Base-by-base conservation (phyloP, 2,113 vertebrate species). In the Alligator mississippiensis region DNA sequence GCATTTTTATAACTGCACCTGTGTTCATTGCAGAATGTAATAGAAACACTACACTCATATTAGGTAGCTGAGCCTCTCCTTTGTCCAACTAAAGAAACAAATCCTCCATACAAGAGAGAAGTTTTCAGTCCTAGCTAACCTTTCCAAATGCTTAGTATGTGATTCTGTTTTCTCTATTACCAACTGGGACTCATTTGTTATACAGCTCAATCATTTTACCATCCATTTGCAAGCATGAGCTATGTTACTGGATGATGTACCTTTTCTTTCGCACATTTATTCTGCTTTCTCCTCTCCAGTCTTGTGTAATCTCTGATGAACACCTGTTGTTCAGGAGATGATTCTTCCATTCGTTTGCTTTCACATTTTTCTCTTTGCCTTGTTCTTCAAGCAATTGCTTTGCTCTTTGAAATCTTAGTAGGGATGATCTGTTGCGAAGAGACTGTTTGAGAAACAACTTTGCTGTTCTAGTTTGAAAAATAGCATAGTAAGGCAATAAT, bases 41-140 rank as follows among this genome's bases (percentile, higher is more conserved):
- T 79, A 60, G 80, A 82, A 62, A 4, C 25, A 59, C 12, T 82
- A 22, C 2, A 3, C 34, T 16, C 82, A 63, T 86, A 90, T 94
- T 82, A 82, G 88, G 22, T n/a, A 77, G 19, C 5, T 84, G 21
- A 85, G 16, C 19, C 22, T n/a, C 80, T 60, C 19, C 15, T 60
- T 60, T 76, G 74, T 76, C 47, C 74, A 93, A 81, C 74, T 84
- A 59, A 85, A 87, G 89, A 76, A 85, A 86, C 6, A 90, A 86
- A 61, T 27, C 4, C 11, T 60, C 61, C 58, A 0, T 27, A 5
- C 66, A 81, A 90, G 54, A 79, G 82, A 28, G 2, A 64, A 92
- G 79, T 88, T 77, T 82, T 22, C n/a, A 55, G 14, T 59, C 55
- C 27, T 14, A 64, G 76, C 64, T 47, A 24, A 81, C 58, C 19